Evolutionary conservation across 2,113 vertebrate genomes (phyloP).

Genomic region (Oceanodroma tethys): DNA sequence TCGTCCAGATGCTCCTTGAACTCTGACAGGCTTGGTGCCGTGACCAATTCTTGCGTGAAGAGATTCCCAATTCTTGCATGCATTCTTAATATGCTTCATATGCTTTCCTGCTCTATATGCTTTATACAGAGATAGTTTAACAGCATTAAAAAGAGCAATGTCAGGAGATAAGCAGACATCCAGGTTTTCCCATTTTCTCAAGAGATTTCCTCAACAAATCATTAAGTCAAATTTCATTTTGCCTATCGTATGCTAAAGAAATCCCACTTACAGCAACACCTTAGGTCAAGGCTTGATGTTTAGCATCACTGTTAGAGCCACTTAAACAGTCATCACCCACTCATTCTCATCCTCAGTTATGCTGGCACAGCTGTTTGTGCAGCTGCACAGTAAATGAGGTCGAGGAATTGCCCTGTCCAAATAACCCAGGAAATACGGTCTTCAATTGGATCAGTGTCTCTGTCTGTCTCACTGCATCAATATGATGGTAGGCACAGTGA

Average conservation of each 20-base stretch:
- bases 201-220: not conserved
- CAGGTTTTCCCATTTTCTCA: not conserved
- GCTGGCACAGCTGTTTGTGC: not conserved
- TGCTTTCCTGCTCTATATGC: not conserved
- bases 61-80: not conserved
- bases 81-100: not conserved
- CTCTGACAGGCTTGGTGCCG: not conserved
- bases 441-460: not conserved
- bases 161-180: not conserved
- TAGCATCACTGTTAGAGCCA: not conserved
- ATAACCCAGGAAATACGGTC: not conserved
- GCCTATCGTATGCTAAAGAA: not conserved
- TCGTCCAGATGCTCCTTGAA: not conserved
- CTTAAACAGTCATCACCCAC: not conserved
- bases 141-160: not conserved
- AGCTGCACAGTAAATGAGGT: not conserved
- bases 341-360: not conserved
- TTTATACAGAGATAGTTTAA: not conserved
- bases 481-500: not conserved
- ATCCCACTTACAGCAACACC: not conserved
- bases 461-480: not conserved
- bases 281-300: not conserved
- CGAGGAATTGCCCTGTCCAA: not conserved
- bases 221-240: not conserved
- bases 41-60: not conserved